Conservation (phyloP, 2,888 invertebrate species). For the Exephanes ischioxanthus region DNA sequence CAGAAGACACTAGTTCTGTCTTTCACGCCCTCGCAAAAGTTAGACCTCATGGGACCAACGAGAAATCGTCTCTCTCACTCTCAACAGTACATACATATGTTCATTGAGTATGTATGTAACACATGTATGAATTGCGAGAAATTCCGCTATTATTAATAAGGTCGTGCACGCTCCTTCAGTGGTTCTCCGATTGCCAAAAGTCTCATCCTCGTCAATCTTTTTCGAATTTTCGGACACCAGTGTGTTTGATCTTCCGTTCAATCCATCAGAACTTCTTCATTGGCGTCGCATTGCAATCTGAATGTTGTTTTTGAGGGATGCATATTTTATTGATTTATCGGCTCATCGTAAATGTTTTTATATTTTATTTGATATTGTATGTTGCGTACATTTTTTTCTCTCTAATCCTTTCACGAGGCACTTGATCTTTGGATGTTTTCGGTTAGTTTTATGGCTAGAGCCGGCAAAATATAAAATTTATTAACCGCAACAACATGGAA, state of each 20-base stretch:
- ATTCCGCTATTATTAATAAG: constrained; percentile 73
- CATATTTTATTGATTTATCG: neutral
- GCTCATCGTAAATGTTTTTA: neutral
- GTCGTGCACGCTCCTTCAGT: constrained; percentile 65
- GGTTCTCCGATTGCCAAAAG: constrained; percentile 69
- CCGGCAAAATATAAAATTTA: neutral
- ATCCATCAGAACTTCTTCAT: neutral
- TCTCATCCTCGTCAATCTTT: constrained; percentile 53
- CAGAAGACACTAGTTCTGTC: constrained; percentile 25
- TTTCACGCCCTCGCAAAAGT: constrained; percentile 62
- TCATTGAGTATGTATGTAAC: neutral
- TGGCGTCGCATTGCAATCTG: neutral
- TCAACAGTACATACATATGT: constrained; percentile 10
- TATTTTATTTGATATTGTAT: neutral
- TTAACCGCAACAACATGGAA: neutral
- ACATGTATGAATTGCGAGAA: constrained; percentile 57
- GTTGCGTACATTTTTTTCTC: neutral
- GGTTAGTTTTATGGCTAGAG: neutral
- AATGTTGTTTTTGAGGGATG: neutral
- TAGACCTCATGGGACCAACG: constrained; percentile 8
- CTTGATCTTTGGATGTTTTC: neutral
- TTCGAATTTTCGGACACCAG: constrained; percentile 3
- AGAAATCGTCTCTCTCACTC: constrained; percentile 36
- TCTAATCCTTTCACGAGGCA: neutral
- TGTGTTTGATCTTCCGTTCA: neutral